A percentile compares a stretch with the other conserved stretches of the same genome.
Evolutionary conservation across 2,797 vertebrate genomes (phyloP).

Genomic region (Anguilla marmorata): DNA sequence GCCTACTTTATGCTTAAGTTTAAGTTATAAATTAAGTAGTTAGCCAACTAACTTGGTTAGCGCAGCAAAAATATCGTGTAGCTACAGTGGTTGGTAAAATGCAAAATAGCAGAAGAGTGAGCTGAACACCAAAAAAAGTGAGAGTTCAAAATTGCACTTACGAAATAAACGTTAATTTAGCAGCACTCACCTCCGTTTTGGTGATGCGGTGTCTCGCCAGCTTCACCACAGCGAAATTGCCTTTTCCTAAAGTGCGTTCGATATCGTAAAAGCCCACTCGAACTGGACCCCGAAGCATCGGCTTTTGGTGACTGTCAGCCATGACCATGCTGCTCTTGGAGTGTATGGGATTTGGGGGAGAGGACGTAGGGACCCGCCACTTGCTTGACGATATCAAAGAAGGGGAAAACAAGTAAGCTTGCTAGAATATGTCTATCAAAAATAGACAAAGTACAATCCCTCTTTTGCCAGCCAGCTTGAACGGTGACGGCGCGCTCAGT

Average conservation of each 20-base stretch:
- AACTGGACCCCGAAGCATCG: conserved; percentile 75
- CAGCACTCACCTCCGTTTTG: conserved; percentile 77
- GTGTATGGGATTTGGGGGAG: conserved; percentile 34
- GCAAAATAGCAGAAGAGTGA: background rate
- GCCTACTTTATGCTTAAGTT: conserved; percentile 5
- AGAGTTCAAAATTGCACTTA: background rate
- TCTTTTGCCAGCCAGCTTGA: conserved; percentile 30
- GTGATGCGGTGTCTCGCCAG: conserved; percentile 83
- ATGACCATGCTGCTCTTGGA: conserved; percentile 76
- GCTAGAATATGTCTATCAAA: conserved; percentile 32
- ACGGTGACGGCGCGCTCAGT: conserved; percentile 29
- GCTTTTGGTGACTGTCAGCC: conserved; percentile 74
- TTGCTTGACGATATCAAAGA: conserved; percentile 38
- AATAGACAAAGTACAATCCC: conserved; percentile 31
- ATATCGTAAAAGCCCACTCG: conserved; percentile 86
- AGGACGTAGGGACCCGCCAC: conserved; percentile 29
- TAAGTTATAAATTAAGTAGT: background rate
- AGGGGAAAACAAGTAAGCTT: conserved; percentile 20
- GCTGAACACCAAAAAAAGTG: background rate
- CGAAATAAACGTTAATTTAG: background rate
- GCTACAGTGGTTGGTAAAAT: background rate
- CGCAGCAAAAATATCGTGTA: background rate
- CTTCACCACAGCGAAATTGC: conserved; percentile 86
- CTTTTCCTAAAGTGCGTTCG: conserved; percentile 83
- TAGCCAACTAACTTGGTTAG: background rate